Evolutionary conservation across 2,797 vertebrate genomes (phyloP).

Genomic region (Pseudopleuronectes americanus): DNA sequence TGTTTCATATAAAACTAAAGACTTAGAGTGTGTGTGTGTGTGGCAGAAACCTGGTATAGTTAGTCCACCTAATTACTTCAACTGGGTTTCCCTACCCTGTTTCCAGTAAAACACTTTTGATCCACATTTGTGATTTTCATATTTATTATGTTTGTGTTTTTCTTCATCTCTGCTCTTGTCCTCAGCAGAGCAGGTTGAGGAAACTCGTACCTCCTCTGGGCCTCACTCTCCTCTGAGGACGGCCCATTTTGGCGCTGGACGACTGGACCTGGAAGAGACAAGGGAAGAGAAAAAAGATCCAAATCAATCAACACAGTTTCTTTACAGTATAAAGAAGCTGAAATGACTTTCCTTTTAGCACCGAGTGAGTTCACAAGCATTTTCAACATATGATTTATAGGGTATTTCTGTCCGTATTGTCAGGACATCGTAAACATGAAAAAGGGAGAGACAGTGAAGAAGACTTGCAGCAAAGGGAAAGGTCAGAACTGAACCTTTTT

Average conservation of each 20-base stretch:
- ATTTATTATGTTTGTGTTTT: neutral
- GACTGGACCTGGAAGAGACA: conserved; percentile 87
- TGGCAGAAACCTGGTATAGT: neutral
- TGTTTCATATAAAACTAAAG: no score
- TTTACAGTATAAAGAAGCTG: no score
- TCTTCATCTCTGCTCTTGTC: neutral
- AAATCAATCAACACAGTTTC: neutral
- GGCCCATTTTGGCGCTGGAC: conserved; percentile 97
- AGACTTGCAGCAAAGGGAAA: no score
- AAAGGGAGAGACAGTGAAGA: no score
- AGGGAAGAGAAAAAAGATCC: neutral
- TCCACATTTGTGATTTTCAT: neutral
- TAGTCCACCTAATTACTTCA: neutral
- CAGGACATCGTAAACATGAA: no score
- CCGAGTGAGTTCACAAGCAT: no score
- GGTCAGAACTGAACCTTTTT: no score
- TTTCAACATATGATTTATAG: no score
- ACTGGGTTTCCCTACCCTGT: neutral
- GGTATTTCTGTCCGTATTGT: no score
- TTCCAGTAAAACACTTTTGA: neutral
- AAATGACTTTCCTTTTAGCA: no score
- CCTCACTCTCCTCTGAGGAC: conserved; percentile 93
- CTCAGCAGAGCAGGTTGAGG: no score
- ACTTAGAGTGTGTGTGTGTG: no score
- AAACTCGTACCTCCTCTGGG: conserved; percentile 90